Evolutionary conservation across 2,888 invertebrate species (phyloP), one percentile per base, ranked within the genome.

Genomic region (Melanargia galathea): DNA sequence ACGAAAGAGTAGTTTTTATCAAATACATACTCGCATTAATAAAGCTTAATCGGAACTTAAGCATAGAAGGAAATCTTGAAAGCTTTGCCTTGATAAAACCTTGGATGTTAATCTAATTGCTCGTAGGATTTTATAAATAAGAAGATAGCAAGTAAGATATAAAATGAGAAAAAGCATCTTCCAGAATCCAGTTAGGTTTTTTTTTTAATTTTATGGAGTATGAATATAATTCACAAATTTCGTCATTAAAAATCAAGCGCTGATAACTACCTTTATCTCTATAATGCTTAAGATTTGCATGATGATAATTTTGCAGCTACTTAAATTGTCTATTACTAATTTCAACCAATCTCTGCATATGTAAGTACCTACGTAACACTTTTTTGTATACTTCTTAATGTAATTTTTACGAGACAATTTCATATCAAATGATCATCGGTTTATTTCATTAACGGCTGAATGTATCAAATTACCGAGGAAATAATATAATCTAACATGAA

Each of bases 401-500:
- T 49, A 52, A 60, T 54, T 65, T 62, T 65, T 60, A 58, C 48
- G 40, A 60, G 54, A 40, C 49, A 6, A 52, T 52, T 64, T 35
- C 40, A 67, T 40, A 60, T 64, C 59, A 64, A 61, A 45, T 61
- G 49, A 48, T 49, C 45, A 61, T 56, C 60, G 58, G 55, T 67
- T 67, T 66, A 64, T 74, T 74, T 70, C 65, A 72, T 73, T 72
- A 73, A 69, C 62, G 65, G 38, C 43, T 60, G 56, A 54, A 63
- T 20, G 22, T 48, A 66, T 65, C 55, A 65, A 63, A 63, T 63
- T 63, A 61, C 58, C 51, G 70, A 63, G 75, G 71, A 77, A 76
- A 76, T 78, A 65, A 62, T 66, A 52, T 52, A 35, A 52, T 35
- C 33, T 52, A 65, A 64, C 60, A 63, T 56, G 63, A 73, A 73